These are phyloP conservation scores for Scophthalmus maximus DNA, from an alignment of 2,113 vertebrate species.

Conservation along the genomic window DNA sequence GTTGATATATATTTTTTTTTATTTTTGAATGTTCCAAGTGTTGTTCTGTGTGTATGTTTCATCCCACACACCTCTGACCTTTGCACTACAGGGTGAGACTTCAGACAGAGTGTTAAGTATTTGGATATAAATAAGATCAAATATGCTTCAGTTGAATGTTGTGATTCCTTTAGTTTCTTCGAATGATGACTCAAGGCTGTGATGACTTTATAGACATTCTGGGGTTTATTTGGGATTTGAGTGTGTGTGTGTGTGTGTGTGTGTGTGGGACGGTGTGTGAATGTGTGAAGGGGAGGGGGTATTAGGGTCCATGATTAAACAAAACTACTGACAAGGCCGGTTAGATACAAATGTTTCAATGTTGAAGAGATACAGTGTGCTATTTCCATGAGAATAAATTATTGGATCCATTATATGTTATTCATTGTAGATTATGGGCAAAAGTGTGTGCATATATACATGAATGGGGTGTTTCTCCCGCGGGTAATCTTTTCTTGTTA, in stretches of 20 bases:
- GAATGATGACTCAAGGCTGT: background rate
- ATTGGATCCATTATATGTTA: conserved; percentile 47
- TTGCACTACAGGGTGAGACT: conserved; percentile 75
- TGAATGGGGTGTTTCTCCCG: background rate
- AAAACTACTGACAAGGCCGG: conserved; percentile 14
- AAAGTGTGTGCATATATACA: background rate
- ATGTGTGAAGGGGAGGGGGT: background rate
- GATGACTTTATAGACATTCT: conserved; percentile 33
- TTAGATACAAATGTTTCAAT: background rate
- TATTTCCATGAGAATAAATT: conserved; percentile 54
- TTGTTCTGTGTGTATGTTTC: conserved; percentile 10
- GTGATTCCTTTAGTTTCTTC: background rate
- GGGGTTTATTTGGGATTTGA: conserved; percentile 16
- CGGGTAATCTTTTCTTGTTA: background rate
- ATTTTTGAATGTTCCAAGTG: background rate
- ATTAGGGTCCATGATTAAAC: background rate
- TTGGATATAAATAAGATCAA: background rate
- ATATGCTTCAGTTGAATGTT: background rate
- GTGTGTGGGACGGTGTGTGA: no score
- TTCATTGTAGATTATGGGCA: conserved; percentile 27
- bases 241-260: background rate
- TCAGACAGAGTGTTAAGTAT: conserved; percentile 8
- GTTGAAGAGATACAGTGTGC: background rate
- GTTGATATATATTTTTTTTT: background rate
- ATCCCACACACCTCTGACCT: conserved; percentile 29